Evolutionary conservation across 2,113 vertebrate species (phyloP).

Genomic region (Silurus asotus): DNA sequence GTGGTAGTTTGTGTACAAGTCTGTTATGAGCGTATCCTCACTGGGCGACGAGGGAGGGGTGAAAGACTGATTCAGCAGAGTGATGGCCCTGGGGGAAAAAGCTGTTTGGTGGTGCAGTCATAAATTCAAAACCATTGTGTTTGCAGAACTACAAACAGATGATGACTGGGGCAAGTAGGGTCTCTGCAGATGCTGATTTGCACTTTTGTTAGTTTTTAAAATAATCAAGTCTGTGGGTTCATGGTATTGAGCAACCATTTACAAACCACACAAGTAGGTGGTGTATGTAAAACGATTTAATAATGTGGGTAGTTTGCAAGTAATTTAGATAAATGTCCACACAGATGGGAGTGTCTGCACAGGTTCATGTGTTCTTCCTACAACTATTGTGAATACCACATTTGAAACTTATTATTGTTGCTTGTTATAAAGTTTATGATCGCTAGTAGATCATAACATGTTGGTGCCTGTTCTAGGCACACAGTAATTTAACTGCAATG

Average conservation of each 20-base stretch:
- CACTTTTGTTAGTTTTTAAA: background rate
- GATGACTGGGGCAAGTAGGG: background rate
- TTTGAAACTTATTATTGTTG: no score
- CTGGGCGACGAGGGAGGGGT: background rate
- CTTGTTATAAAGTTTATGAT: no score
- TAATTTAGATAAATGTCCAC: background rate
- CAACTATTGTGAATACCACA: no score
- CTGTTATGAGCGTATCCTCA: background rate
- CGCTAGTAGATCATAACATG: background rate
- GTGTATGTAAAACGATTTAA: background rate
- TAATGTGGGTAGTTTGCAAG: background rate
- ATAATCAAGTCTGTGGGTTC: background rate
- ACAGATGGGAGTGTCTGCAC: no score
- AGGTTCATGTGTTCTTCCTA: no score
- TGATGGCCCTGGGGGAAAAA: background rate
- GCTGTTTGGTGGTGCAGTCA: background rate
- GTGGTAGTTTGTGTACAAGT: background rate
- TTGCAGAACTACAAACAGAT: constrained; percentile 23
- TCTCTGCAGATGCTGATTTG: constrained; percentile 8
- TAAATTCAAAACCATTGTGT: background rate
- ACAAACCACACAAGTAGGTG: background rate
- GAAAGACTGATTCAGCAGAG: background rate
- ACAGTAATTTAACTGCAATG: background rate
- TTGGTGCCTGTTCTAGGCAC: background rate
- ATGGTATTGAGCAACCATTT: background rate